Percentiles rank a stretch among this genome's conserved stretches.
Evolutionary conservation across 2,888 invertebrate genomes (phyloP).

Genomic region (Timema cristinae): DNA sequence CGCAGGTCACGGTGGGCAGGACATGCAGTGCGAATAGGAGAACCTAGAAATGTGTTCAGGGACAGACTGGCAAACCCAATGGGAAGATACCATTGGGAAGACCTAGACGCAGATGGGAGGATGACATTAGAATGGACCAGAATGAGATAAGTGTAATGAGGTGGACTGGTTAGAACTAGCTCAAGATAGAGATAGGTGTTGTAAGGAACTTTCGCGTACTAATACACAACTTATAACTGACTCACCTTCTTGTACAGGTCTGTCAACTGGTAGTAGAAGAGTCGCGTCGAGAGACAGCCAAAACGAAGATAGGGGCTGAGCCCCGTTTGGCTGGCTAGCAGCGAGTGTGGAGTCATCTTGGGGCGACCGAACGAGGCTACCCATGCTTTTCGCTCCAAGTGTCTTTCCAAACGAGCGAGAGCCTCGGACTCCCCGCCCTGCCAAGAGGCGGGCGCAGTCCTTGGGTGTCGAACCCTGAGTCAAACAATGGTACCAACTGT

Average conservation of each 20-base stretch:
- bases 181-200: no score
- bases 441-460: slow-evolving; percentile 69
- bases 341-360: slow-evolving; percentile 83
- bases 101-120: no score
- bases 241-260: slow-evolving; percentile 56
- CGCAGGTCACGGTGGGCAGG: no score
- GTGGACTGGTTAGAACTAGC: no score
- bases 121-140: no score
- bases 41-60: no score
- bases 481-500: background rate
- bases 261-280: slow-evolving; percentile 79
- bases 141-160: no score
- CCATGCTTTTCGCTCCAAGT: slow-evolving; percentile 79
- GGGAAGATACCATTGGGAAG: no score
- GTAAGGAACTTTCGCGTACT: no score
- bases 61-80: no score
- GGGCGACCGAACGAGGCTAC: slow-evolving; percentile 86
- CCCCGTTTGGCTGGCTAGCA: slow-evolving; percentile 78
- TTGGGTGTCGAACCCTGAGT: slow-evolving; percentile 71
- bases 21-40: no score
- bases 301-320: slow-evolving; percentile 82
- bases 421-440: slow-evolving; percentile 74
- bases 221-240: slow-evolving; percentile 56
- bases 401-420: slow-evolving; percentile 66
- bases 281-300: slow-evolving; percentile 77